phyloP scores from a whole-genome alignment of 1,140 invertebrate species.

The Bombus fervidus region DNA sequence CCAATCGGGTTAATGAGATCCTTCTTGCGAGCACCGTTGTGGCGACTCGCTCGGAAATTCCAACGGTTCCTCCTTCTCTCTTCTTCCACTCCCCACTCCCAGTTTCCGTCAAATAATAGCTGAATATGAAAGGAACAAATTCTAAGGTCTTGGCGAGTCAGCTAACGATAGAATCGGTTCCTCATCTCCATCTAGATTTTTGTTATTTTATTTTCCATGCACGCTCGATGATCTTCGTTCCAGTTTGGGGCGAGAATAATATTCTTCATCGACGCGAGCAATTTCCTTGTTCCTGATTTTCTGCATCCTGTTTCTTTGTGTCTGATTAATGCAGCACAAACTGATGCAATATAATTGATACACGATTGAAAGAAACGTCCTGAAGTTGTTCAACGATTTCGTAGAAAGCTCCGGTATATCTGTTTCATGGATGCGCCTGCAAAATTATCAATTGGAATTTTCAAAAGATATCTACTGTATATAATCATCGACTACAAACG shows the following conservation, averaged over 20 bases:
- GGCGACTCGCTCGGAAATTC: conserved; percentile 26
- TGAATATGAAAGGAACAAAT: conserved; percentile 36
- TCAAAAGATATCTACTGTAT: too few relatives aligned
- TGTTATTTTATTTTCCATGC: conserved; percentile 2
- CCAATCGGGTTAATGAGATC: conserved; percentile 49
- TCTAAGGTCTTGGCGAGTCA: neutral
- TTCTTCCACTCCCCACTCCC: neutral
- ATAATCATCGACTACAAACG: neutral
- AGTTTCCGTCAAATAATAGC: conserved; percentile 32
- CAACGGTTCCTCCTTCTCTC: neutral
- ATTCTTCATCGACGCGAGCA: neutral
- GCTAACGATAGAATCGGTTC: conserved; percentile 4
- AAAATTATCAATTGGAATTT: neutral
- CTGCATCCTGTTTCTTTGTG: neutral
- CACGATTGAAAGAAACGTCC: neutral
- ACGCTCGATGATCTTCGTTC: neutral
- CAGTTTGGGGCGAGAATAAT: neutral
- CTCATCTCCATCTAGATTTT: neutral
- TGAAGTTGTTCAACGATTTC: neutral
- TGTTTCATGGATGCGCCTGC: neutral
- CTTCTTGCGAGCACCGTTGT: conserved; percentile 25
- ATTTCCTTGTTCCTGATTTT: neutral
- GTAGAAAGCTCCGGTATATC: neutral
- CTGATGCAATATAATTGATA: neutral
- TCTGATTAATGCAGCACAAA: neutral